Evolutionary conservation across 1,140 invertebrate genomes (phyloP), one percentile per base, ranked within the genome.

Genomic region (Reticulitermes speratus): DNA sequence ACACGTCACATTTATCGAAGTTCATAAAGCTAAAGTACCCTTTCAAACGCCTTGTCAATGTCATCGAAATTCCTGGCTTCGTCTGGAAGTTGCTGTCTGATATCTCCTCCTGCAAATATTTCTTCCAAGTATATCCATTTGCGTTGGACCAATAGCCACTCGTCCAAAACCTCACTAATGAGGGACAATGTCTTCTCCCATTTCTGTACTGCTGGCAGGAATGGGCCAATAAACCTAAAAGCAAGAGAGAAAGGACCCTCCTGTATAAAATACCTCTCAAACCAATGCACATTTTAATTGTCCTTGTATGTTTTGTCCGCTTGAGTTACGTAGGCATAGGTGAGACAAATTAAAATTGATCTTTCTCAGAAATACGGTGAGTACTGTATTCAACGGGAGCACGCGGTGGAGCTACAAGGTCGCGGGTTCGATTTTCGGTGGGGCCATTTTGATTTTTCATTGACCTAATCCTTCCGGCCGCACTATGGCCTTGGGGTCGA

Each of bases 91-190:
- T 98, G 97, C 1, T 93, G 89, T 85, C 96, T 92, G 86, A 98
- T 97, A 89, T 98, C 97, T 23, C 96, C 96, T 3, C 96, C 96
- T 12, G 97, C 94, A 89, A 98, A 98, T 82, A 98, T 97, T 0
- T 97, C 96, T 90, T 98, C 97, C 86, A 98, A 91, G 89, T 98
- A 97, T 87, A 98, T 92, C 97, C 97, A 98, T 90, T 97, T 97
- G 87, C 94, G 92, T 89, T 98, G 97, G 7, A 97, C 94, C 5
- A 94, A 92, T 89, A 96, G 91, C 97, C 97, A 98, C 84, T 95
- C 94, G 88, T 97, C 96, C 19, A 98, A 93, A 8, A 98, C 96
- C 91, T 98, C 97, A 6, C 94, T 94, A 84, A 98, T 96, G 14
- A 94, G 93, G 2, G 96, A 95, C 87, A 98, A 91, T 21, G 93